Base-by-base conservation (phyloP, 2,888 invertebrate genomes). In the Hyppa rectilinea region DNA sequence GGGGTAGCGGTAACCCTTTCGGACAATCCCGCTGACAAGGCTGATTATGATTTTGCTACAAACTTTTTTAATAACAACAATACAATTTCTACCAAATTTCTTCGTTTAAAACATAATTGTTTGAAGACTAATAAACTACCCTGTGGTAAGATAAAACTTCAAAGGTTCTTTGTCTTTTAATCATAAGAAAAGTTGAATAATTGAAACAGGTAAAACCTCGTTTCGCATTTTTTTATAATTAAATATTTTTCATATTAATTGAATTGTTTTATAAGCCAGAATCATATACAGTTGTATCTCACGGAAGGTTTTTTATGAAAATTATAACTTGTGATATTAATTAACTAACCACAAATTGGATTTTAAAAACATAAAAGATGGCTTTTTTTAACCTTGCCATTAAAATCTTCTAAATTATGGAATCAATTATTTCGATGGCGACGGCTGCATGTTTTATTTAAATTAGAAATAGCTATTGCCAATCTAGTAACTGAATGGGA, bases 401-500 rank as follows among this genome's bases (percentile, higher is more conserved):
- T 67, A 31, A 45, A 45, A 66, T 45, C 26, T 67, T 20, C 17
- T 12, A 47, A 66, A 75, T 53, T 52, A 67, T 53, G 2, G 1
- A 47, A 29, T 47, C 3, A 26, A 67, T 52, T 29, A 67, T 76
- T 76, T 58, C 14, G 38, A 47, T 47, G 36, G n/a, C n/a, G n/a
- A n/a, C n/a, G n/a, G n/a, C n/a, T n/a, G n/a, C 20, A n/a, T 49
- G 40, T 66, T 36, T 62, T 26, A 40, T 49, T 12, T 20, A n/a
- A 49, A 20, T 29, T 10, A 10, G 5, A n/a, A 29, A 29, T 26
- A n/a, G n/a, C n/a, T n/a, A 38, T 61, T 71, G 45, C 34, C 69
- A 75, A 78, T 71, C 61, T 78, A 62, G n/a, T n/a, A n/a, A n/a
- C 55, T 60, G 47, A 47, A 80, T 71, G 52, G 7, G 20, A 55